A percentile compares a stretch with the other conserved stretches of the same genome.
phyloP scores from a whole-genome alignment of 2,888 invertebrate species.

The Chymomyza procnemis region DNA sequence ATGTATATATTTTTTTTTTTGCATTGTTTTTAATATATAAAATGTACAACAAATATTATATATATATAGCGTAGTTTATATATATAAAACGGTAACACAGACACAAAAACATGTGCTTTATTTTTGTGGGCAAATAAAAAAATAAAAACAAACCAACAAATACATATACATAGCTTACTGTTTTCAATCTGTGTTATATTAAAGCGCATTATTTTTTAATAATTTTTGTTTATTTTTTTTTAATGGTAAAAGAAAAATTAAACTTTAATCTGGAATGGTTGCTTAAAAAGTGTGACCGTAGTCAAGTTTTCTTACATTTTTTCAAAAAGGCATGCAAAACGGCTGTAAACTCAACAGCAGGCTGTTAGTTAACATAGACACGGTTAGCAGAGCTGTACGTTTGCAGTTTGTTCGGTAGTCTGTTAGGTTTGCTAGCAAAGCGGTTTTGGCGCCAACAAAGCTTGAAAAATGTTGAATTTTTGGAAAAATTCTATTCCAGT shows the following conservation, averaged over 20 bases:
- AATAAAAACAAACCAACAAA: constrained; percentile 7
- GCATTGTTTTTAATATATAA: constrained; percentile 31
- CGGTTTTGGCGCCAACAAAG: constrained; percentile 7
- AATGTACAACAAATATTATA: constrained; percentile 62
- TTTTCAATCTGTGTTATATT: constrained; percentile 1
- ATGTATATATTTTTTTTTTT: constrained; percentile 28
- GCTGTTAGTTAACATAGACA: background rate
- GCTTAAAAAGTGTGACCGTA: background rate
- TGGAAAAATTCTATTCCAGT: constrained; percentile 6
- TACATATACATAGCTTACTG: constrained; percentile 24
- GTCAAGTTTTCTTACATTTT: constrained; percentile 16
- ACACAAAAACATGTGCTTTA: constrained; percentile 40
- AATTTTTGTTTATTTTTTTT: constrained; percentile 9
- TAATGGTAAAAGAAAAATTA: constrained; percentile 42
- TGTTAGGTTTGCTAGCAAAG: background rate
- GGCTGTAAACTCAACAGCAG: constrained; percentile 11
- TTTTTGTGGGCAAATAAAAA: constrained; percentile 28
- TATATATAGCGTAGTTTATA: constrained; percentile 35
- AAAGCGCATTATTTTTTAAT: constrained; percentile 15
- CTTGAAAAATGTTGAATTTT: constrained; percentile 10
- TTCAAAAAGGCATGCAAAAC: constrained; percentile 26
- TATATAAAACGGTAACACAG: constrained; percentile 29
- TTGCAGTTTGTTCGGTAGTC: background rate
- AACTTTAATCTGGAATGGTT: no score
- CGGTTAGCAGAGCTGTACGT: background rate